These are phyloP conservation scores for Allenopithecus nigroviridis DNA, from an alignment of 2,797 vertebrate genomes.

Conservation along the genomic window DNA sequence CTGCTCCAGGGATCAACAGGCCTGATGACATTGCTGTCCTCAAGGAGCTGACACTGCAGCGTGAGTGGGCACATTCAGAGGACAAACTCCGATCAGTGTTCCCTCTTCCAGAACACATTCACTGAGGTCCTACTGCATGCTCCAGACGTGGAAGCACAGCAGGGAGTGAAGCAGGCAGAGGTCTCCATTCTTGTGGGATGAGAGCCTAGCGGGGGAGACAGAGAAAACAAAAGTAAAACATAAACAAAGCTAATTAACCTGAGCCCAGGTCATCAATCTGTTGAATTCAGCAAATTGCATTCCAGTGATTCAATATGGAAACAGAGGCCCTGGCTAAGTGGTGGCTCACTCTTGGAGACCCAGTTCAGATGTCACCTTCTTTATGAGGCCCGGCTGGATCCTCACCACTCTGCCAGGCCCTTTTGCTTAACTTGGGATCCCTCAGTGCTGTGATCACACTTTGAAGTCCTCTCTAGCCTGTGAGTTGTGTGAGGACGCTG, in stretches of 20 bases:
- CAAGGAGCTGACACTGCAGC: neutral
- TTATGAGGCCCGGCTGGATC: neutral
- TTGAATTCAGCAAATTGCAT: neutral
- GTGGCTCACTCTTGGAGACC: neutral
- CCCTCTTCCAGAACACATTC: neutral
- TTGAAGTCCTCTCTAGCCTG: neutral
- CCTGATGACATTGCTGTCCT: neutral
- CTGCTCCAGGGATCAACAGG: neutral
- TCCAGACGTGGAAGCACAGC: neutral
- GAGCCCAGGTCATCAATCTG: neutral
- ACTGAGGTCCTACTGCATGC: neutral
- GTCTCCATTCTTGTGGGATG: neutral
- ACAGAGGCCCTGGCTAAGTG: neutral
- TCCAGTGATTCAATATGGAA: neutral
- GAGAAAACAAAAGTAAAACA: neutral
- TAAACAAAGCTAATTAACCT: neutral
- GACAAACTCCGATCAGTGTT: neutral
- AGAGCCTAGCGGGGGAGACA: neutral
- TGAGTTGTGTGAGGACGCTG: neutral
- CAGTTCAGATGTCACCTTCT: neutral
- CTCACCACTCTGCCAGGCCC: neutral
- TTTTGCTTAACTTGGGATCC: neutral
- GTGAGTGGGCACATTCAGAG: neutral
- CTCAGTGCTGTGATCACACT: neutral
- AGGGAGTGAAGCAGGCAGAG: neutral